Base-by-base conservation (phyloP, 1,140 invertebrate species). In the Frieseomelitta varia region DNA sequence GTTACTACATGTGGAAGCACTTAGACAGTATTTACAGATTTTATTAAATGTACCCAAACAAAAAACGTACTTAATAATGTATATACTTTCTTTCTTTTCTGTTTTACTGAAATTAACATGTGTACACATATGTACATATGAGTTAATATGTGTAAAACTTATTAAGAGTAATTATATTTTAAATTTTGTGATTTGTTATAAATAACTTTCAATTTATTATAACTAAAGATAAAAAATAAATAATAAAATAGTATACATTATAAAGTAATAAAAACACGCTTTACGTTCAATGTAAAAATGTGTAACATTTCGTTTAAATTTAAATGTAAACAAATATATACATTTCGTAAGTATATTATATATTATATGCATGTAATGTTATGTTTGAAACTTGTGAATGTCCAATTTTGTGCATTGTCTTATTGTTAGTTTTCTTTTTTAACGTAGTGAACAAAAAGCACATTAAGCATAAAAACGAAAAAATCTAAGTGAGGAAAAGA, bases 1-100 rank as follows among this genome's bases (percentile, higher is more conserved):
- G 83, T 74, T 56, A 30, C 24, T 65, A 84, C 83, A 84, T 79
- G 81, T 84, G 76, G 81, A 84, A 84, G 81, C 67, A 84, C 81
- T 79, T 84, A 56, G 75, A 78, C n/a, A 71, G 24, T 84, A 84
- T 84, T 71, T 79, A 84, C 81, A 84, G 21, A 79, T 77, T 1
- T 58, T 78, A 67, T 3, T 71, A 71, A 72, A 27, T 72, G 17
- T 79, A 63, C 12, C 39, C 10, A 51, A 78, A 84, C 12, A 34
- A 19, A 71, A 58, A 24, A 71, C 34, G 58, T 58, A 21, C 51
- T 58, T 27, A 68, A 78, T 79, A 68, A 84, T 79, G 77, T 55
- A 73, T 65, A 79, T 68, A 27, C 39, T 72, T 79, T 4, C 8
- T 69, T 47, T 65, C 19, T 19, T 34, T n/a, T 68, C 11, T 61